A percentile compares a stretch with the other conserved stretches of the same genome.
Conservation (phyloP, 92 coral and sea anemone genomes). For the Parazoanthus darwini region DNA sequence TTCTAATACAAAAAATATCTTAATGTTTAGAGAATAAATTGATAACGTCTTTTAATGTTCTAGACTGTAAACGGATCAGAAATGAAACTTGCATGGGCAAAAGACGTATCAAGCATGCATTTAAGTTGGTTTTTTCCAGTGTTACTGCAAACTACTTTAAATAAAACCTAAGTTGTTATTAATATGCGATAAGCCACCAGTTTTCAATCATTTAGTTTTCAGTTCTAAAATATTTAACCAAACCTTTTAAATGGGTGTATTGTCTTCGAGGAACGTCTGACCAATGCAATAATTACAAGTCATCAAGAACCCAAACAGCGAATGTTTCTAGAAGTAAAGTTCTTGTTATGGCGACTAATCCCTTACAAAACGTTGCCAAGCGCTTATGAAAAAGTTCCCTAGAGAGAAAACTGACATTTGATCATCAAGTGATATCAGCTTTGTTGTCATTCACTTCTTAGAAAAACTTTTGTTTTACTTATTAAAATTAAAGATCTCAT, state of each 20-base stretch:
- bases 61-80: neutral
- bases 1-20: neutral
- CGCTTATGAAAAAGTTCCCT: neutral
- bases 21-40: neutral
- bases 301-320: constrained; percentile 23
- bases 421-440: neutral
- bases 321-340: neutral
- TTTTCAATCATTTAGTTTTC: neutral
- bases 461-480: neutral
- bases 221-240: neutral
- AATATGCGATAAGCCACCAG: neutral
- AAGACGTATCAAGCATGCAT: neutral
- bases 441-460: neutral
- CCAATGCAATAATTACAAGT: constrained; percentile 9
- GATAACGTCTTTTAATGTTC: neutral
- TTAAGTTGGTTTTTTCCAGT: neutral
- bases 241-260: constrained; percentile 11
- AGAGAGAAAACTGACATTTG: constrained; percentile 5
- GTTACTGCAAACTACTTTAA: no score
- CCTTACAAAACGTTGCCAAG: neutral
- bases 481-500: constrained; percentile 1
- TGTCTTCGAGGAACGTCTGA: constrained; percentile 7
- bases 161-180: neutral
- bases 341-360: constrained; percentile 19
- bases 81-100: neutral